Evolutionary conservation across 2,888 invertebrate species (phyloP).

Genomic region (Platycnemis pennipes): DNA sequence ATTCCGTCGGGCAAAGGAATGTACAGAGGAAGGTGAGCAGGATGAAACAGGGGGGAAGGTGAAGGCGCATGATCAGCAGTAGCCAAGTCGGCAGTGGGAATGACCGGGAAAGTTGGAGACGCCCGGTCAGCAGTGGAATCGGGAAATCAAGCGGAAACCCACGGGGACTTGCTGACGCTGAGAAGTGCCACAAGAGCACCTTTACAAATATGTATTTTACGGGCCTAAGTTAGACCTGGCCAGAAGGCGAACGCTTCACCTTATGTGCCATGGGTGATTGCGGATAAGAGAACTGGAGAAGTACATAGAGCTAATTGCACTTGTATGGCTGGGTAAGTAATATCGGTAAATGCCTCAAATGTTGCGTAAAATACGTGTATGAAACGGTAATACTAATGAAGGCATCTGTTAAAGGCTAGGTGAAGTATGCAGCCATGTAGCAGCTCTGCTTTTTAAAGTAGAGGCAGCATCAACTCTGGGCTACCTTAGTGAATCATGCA

Average conservation of each 20-base stretch:
- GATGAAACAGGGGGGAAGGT: no score
- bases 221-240: background rate
- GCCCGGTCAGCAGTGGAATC: no score
- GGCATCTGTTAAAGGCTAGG: background rate
- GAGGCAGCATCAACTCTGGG: background rate
- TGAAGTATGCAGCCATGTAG: background rate
- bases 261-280: background rate
- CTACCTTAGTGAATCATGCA: background rate
- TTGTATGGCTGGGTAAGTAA: background rate
- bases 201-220: no score
- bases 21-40: no score
- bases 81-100: no score
- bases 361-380: no score
- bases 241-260: background rate
- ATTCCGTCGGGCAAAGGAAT: no score
- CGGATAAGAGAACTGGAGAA: background rate
- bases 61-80: no score
- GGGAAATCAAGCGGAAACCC: no score
- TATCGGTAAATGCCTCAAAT: background rate
- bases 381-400: background rate
- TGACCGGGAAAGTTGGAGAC: no score
- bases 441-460: background rate
- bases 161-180: no score
- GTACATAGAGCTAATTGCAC: background rate
- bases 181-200: no score